These are phyloP conservation scores for Bursaphelenchus mucronatus DNA, from an alignment of 1,140 invertebrate genomes.

Conservation along the genomic window DNA sequence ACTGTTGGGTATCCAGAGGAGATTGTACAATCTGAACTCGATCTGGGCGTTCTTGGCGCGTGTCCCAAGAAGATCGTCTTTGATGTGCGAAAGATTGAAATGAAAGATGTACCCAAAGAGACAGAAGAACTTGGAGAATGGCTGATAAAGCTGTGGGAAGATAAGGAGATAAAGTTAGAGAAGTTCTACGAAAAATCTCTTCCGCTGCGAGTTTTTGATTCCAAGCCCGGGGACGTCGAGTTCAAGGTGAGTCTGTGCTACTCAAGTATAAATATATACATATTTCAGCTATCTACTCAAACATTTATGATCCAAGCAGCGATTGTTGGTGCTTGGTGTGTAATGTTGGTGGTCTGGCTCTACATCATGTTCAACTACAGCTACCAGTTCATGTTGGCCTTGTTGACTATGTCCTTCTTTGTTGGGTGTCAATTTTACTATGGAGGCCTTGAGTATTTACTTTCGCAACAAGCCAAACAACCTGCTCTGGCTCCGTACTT, in stretches of 20 bases:
- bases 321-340: slow-evolving; percentile 37
- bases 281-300: slow-evolving; percentile 35
- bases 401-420: slow-evolving; percentile 42
- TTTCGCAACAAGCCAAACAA: slow-evolving; percentile 22
- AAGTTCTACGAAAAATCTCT: slow-evolving; percentile 63
- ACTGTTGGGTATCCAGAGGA: slow-evolving; percentile 72
- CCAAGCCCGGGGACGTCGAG: slow-evolving; percentile 20
- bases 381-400: slow-evolving; percentile 23
- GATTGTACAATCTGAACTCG: slow-evolving; percentile 71
- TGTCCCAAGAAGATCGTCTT: slow-evolving; percentile 73
- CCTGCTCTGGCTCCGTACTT: slow-evolving; percentile 13
- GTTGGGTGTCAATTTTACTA: slow-evolving; percentile 38
- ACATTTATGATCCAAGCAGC: slow-evolving; percentile 29
- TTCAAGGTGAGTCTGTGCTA: slow-evolving; percentile 23
- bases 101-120: slow-evolving; percentile 61
- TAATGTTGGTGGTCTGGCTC: slow-evolving; percentile 39
- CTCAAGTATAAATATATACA: neutral
- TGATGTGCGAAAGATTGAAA: slow-evolving; percentile 69
- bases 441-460: slow-evolving; percentile 48
- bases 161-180: slow-evolving; percentile 69
- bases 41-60: slow-evolving; percentile 63
- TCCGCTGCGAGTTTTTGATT: slow-evolving; percentile 18
- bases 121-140: slow-evolving; percentile 65
- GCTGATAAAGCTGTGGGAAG: slow-evolving; percentile 71
- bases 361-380: slow-evolving; percentile 39